phyloP scores from a whole-genome alignment of 35 echinoderm and acorn worm species.

The Chiridota heheva region DNA sequence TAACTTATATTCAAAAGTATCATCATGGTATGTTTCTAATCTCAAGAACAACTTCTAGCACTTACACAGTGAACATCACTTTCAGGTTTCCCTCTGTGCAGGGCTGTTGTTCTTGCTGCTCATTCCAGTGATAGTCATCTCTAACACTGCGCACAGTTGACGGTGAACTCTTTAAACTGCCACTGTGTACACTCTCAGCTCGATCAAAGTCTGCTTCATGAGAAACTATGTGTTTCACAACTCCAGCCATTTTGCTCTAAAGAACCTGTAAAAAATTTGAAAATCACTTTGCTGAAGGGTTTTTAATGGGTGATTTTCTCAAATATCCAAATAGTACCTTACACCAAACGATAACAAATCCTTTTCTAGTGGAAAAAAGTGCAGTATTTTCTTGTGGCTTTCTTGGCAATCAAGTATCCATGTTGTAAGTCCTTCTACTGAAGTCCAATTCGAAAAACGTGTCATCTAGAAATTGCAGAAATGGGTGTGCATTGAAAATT shows the following conservation, averaged over 20 bases:
- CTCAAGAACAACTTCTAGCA: not conserved
- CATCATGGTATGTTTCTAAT: not conserved
- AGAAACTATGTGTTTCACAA: conserved; percentile 14
- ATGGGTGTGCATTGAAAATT: too few relatives aligned
- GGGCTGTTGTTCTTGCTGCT: not conserved
- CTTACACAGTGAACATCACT: conserved; percentile 42
- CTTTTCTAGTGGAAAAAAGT: too few relatives aligned
- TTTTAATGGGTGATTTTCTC: too few relatives aligned
- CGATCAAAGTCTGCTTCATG: too few relatives aligned
- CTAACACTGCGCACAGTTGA: conserved; percentile 30
- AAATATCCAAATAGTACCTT: too few relatives aligned
- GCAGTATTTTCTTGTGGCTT: too few relatives aligned
- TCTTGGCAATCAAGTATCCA: too few relatives aligned
- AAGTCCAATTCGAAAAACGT: too few relatives aligned
- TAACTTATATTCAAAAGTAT: not conserved
- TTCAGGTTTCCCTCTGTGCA: conserved; percentile 38
- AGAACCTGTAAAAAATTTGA: conserved; percentile 21
- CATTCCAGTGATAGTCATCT: conserved; percentile 9
- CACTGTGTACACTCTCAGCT: too few relatives aligned
- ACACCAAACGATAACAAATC: too few relatives aligned
- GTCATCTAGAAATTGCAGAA: too few relatives aligned
- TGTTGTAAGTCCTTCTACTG: too few relatives aligned
- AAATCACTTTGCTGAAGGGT: conserved; percentile 14
- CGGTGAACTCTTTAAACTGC: conserved; percentile 22
- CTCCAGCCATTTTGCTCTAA: not conserved